Conservation (phyloP, 2,113 vertebrate genomes). For the Periophthalmus modestus region DNA sequence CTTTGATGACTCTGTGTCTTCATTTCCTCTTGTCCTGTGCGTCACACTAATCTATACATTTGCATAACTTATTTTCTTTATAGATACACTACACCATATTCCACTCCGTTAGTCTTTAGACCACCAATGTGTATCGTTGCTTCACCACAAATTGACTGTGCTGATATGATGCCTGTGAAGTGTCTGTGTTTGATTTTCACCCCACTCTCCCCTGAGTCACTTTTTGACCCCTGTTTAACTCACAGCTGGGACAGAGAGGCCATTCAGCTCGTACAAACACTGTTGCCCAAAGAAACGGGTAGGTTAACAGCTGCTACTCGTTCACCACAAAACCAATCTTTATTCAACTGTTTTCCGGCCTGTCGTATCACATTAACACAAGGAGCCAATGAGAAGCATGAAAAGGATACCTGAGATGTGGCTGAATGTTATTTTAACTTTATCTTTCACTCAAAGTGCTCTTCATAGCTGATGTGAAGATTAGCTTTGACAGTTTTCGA, state of each 20-base stretch:
- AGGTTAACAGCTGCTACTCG: constrained; percentile 38
- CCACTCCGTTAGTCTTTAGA: constrained; percentile 8
- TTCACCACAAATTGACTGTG: constrained; percentile 22
- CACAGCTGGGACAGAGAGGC: constrained; percentile 93
- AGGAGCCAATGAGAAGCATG: constrained; percentile 10
- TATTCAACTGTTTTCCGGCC: constrained; percentile 46
- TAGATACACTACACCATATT: constrained; percentile 14
- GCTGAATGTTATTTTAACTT: constrained; percentile 47
- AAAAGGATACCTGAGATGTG: constrained; percentile 38
- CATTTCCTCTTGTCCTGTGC: constrained; percentile 90
- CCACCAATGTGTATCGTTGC: constrained; percentile 12
- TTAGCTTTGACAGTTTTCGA: constrained; percentile 92
- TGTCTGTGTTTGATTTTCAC: constrained; percentile 53
- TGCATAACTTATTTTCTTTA: constrained; percentile 37
- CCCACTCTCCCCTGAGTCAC: constrained; percentile 33
- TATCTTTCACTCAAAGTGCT: constrained; percentile 82
- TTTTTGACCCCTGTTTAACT: constrained; percentile 54
- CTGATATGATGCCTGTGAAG: constrained; percentile 32
- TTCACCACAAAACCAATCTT: constrained; percentile 37
- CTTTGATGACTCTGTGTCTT: constrained; percentile 87
- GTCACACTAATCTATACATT: constrained; percentile 23
- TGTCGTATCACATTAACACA: constrained; percentile 48
- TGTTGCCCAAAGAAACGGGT: constrained; percentile 91
- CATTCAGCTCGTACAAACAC: constrained; percentile 86
- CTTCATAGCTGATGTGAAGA: constrained; percentile 90